Evolutionary conservation across 2,888 invertebrate species (phyloP).

Genomic region (Acanthococcus lagerstroemiae): DNA sequence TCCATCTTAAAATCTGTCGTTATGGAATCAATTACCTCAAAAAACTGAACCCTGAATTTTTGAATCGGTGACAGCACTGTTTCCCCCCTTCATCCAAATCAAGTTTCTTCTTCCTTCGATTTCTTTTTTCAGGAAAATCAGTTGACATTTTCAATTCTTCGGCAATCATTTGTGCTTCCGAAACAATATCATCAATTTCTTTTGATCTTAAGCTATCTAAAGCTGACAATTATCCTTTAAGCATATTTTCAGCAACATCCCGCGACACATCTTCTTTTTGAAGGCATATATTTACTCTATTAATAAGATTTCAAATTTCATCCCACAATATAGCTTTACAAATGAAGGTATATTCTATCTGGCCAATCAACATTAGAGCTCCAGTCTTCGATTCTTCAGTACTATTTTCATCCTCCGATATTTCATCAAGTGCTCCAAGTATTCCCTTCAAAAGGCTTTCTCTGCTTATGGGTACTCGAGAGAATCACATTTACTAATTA

Average conservation of each 20-base stretch:
- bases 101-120: background rate
- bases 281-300: background rate
- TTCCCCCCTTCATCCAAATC: background rate
- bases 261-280: background rate
- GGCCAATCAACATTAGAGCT: background rate
- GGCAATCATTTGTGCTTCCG: background rate
- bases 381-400: background rate
- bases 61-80: background rate
- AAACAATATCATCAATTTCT: background rate
- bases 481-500: no score
- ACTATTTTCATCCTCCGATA: background rate
- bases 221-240: background rate
- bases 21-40: background rate
- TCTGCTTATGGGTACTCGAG: no score
- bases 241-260: background rate
- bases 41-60: background rate
- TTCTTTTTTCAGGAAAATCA: background rate
- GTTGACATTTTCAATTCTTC: background rate
- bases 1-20: background rate
- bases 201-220: background rate
- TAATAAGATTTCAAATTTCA: background rate
- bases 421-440: background rate
- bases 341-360: background rate
- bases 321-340: background rate
- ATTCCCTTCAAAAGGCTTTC: background rate